Base-by-base conservation (phyloP, 2,797 vertebrate genomes). In the Sebastes cheni region DNA sequence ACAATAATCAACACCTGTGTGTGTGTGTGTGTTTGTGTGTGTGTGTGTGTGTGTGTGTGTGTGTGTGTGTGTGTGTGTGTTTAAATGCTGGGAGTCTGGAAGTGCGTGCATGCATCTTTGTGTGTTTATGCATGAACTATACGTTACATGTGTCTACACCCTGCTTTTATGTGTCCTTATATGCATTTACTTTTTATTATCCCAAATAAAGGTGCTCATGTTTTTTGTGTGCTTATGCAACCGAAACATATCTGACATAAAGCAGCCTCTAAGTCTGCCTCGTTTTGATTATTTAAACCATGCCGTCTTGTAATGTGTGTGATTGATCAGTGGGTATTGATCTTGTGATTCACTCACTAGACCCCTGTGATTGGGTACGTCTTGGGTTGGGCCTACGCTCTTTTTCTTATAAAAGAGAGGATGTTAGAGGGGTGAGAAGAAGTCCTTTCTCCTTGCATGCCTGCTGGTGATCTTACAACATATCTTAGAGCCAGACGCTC, bases 321-420 rank as follows among this genome's bases (percentile, higher is more conserved):
- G 42, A 80, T 66, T 82, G 55, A 84, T 86, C 22, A 58, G 30
- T 12, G 4, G 10, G 4, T 62, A 54, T 59, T 87, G 82, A 87
- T 77, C n/a, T 14, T 56, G 55, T 85, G 67, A 91, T 73, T 69
- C 14, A 39, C 62, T 83, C 77, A 71, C 55, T 14, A 2, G 25
- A 30, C 27, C 14, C 20, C 8, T 18, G 42, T 78, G 87, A 82
- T 68, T 36, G 62, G 36, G 36, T 32, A 18, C 13, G 32, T 70
- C 77, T 70, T 32, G 66, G 46, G 62, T 7, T 69, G 54, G 12
- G 14, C 12, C 34, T 62, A 4, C 1, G 1, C 27, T 29, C 39
- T 20, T 55, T 30, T 29, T 14, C 46, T 71, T 3, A 81, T 79
- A 77, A 58, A 75, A 73, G 52, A 56, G 29, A 54, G n/a, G 27